A percentile compares a stretch with the other conserved stretches of the same genome.
phyloP scores from a whole-genome alignment of 2,888 invertebrate genomes.

The Orthonychiurus folsomi region DNA sequence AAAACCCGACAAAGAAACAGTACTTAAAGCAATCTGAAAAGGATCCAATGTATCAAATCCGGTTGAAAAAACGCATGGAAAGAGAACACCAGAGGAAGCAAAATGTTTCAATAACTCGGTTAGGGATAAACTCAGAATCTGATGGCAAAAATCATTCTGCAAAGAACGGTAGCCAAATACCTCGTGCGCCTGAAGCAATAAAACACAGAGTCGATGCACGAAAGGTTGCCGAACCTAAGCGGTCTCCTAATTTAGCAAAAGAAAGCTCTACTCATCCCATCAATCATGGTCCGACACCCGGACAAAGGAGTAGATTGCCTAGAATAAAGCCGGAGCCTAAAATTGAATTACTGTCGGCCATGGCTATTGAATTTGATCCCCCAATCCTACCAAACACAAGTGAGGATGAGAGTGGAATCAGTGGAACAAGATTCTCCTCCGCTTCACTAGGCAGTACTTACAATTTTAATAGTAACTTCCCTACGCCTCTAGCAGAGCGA shows the following conservation, averaged over 20 bases:
- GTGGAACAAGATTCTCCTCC: neutral
- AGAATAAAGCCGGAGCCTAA: neutral
- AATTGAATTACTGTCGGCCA: neutral
- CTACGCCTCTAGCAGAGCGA: too few relatives aligned
- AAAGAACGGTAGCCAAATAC: neutral
- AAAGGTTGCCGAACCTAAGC: neutral
- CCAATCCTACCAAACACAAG: neutral
- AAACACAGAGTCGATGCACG: too few relatives aligned
- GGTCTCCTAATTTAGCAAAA: neutral
- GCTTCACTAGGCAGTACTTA: neutral
- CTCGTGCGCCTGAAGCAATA: neutral
- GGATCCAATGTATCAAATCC: slow-evolving; percentile 62
- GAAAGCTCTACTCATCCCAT: too few relatives aligned
- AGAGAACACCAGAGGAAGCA: neutral
- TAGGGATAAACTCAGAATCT: neutral
- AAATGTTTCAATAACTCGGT: too few relatives aligned
- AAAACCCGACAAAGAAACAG: slow-evolving; percentile 59
- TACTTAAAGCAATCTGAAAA: slow-evolving; percentile 84
- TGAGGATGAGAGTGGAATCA: neutral
- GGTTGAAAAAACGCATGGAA: slow-evolving; percentile 16
- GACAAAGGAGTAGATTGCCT: neutral
- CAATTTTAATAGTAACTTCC: neutral
- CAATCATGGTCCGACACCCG: too few relatives aligned
- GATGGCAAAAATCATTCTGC: too few relatives aligned
- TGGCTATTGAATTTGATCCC: neutral